Evolutionary conservation across 2,888 invertebrate species (phyloP).

Genomic region (Pseudoips prasinana): DNA sequence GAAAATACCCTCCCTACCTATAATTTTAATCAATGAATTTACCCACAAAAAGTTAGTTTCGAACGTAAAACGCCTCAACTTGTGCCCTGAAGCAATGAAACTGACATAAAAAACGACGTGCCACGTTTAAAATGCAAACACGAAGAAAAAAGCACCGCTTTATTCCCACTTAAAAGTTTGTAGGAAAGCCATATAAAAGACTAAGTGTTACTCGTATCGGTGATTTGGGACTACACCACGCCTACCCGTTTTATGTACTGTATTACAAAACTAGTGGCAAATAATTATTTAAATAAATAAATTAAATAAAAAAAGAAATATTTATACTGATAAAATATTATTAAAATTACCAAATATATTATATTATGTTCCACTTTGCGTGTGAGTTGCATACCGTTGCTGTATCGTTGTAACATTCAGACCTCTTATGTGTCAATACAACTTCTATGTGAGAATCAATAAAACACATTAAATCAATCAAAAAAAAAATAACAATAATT

Average conservation of each 20-base stretch:
- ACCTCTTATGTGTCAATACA: too few species aligned
- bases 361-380: too few species aligned
- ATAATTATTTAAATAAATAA: too few species aligned
- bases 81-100: conserved; percentile 43
- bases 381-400: too few species aligned
- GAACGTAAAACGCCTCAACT: conserved; percentile 36
- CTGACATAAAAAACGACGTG: conserved; percentile 44
- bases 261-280: not conserved
- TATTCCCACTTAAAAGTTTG: conserved; percentile 63
- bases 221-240: conserved; percentile 45
- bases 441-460: too few species aligned
- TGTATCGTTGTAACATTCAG: too few species aligned
- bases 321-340: too few species aligned
- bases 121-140: conserved; percentile 42
- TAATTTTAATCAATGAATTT: conserved; percentile 19
- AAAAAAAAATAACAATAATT: too few species aligned
- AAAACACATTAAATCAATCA: too few species aligned
- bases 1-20: too few species aligned
- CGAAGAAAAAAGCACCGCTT: conserved; percentile 47
- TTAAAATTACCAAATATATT: too few species aligned
- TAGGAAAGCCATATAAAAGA: conserved; percentile 52
- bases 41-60: conserved; percentile 31
- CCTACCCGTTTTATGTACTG: conserved; percentile 30
- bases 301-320: too few species aligned
- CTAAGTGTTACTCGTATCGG: conserved; percentile 52